These are phyloP conservation scores for Chironomus tentans DNA, from an alignment of 2,888 invertebrate species.

Conservation along the genomic window DNA sequence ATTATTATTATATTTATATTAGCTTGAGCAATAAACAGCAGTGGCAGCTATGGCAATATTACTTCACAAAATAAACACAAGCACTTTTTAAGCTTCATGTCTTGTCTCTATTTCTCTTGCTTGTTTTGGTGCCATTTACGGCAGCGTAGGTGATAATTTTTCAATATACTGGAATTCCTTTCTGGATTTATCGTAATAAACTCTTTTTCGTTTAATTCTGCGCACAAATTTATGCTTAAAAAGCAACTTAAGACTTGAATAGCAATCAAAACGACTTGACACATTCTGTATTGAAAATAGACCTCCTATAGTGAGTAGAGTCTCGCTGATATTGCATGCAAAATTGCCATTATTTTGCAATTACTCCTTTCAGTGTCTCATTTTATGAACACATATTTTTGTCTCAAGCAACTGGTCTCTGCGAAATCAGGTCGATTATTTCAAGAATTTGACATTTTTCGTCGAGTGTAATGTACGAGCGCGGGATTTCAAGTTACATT, in stretches of 20 bases:
- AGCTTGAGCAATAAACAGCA: too few relatives aligned
- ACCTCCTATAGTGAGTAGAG: background rate
- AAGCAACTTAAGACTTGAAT: background rate
- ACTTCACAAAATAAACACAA: too few relatives aligned
- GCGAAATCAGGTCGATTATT: slow-evolving; percentile 21
- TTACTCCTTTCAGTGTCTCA: background rate
- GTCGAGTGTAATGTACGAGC: too few relatives aligned
- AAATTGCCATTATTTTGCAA: background rate
- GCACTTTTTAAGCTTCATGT: too few relatives aligned
- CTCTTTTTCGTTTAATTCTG: background rate
- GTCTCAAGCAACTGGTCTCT: background rate
- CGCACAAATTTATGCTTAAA: background rate
- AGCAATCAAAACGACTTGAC: background rate
- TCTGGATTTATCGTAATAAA: background rate
- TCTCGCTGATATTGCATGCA: background rate
- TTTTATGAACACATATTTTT: background rate
- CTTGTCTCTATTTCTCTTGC: too few relatives aligned
- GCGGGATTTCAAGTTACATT: too few relatives aligned
- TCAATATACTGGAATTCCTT: background rate
- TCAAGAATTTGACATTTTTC: slow-evolving; percentile 18
- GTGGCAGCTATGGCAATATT: too few relatives aligned
- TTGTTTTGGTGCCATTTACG: background rate
- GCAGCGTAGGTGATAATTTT: background rate
- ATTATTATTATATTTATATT: too few relatives aligned
- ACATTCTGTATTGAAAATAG: background rate